Base-by-base conservation (phyloP, 2,113 vertebrate genomes). In the Mirounga angustirostris region DNA sequence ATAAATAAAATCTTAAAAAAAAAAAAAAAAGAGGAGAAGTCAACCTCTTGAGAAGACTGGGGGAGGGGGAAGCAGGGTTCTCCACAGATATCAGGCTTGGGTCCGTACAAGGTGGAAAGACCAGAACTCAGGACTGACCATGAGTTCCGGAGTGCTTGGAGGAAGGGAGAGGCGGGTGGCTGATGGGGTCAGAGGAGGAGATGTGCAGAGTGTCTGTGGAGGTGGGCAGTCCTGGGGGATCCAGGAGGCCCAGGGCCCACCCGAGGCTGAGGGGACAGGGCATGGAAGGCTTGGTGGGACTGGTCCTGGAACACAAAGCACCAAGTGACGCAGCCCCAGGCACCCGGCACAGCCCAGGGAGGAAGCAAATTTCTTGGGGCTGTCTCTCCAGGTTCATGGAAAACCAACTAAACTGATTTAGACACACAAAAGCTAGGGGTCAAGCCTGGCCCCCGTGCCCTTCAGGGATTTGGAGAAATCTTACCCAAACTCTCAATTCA, bases 121-220 rank as follows among this genome's bases (percentile, higher is more conserved):
- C 40, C 15, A n/a, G 69, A 67, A 18, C n/a, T 86, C 7, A 4
- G n/a, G 58, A 40, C 1, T 6, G 26, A n/a, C 33, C 21, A 0
- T 4, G 50, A 43, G 18, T 16, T 50, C 22, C 0, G 0, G 28
- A 71, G n/a, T 10, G 0, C 67, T 61, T 26, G 0, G 33, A 43
- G 11, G 36, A 26, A 50, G 46, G 13, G n/a, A 28, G 5, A 21
- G 80, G 52, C 21, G 1, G 74, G 56, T 7, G 10, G 85, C 7
- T n/a, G 19, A 33, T 7, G 7, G 33, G 30, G 30, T 58, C n/a
- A 7, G 14, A 58, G 1, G 5, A 3, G 2, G 52, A 16, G 43
- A 36, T 4, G 16, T 12, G 19, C 52, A 15, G 52, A 61, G 46
- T 16, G 2, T 93, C 65, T 40, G 26, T 0, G 28, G 61, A 84